Percentiles rank a stretch among this genome's conserved stretches.
These are phyloP conservation scores for Bufo bufo DNA, from an alignment of 2,113 vertebrate genomes.

Conservation along the genomic window DNA sequence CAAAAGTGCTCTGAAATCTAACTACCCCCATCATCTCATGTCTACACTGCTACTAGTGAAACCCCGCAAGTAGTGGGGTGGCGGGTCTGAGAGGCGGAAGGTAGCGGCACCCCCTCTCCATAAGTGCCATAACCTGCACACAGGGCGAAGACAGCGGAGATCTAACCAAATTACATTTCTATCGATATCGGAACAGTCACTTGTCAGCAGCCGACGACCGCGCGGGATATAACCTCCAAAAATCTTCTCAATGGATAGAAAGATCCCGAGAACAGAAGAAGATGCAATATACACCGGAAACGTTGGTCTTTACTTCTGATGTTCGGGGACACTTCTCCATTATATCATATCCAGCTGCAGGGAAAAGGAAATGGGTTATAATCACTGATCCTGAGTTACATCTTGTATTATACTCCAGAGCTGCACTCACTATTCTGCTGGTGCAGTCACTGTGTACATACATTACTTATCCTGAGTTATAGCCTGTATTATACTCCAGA, in stretches of 20 bases:
- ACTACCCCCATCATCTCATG: neutral
- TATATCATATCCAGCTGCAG: conserved; percentile 39
- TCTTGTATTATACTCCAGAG: neutral
- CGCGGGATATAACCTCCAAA: neutral
- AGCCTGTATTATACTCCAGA: too few relatives aligned
- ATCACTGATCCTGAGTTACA: neutral
- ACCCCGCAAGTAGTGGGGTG: too few relatives aligned
- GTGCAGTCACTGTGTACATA: too few relatives aligned
- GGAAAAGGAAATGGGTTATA: neutral
- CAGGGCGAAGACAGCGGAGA: too few relatives aligned
- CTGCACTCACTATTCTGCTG: neutral
- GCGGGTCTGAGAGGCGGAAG: neutral
- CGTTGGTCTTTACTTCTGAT: neutral
- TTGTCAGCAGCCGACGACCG: neutral
- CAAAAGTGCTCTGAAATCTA: too few relatives aligned
- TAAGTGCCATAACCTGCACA: neutral
- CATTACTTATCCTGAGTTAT: too few relatives aligned
- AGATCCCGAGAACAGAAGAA: neutral
- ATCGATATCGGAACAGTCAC: neutral
- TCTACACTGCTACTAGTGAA: neutral
- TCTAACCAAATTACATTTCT: too few relatives aligned
- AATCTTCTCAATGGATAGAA: neutral
- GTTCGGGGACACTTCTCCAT: neutral
- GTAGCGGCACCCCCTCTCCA: neutral
- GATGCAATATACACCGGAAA: neutral